Base-by-base conservation (phyloP, 2,888 invertebrate genomes). In the Acronicta alni region DNA sequence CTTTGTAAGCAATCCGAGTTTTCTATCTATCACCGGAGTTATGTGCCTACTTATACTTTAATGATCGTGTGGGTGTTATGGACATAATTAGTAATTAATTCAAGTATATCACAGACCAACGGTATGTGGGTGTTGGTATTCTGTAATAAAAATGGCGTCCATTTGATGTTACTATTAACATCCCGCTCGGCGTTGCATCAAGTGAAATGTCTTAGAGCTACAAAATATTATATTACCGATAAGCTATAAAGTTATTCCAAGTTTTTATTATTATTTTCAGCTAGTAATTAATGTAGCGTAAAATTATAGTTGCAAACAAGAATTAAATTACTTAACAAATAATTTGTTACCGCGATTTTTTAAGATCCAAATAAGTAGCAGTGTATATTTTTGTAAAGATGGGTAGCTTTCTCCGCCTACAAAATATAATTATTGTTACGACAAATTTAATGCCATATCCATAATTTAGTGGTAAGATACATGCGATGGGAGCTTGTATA, bases 121-220 rank as follows among this genome's bases (percentile, higher is more conserved):
- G 68, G 41, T 57, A 47, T 78, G 90, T 91, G 83, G 89, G 91
- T 77, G 88, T 84, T 63, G 81, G 78, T 81, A 84, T 88, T 89
- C 87, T 87, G 87, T 88, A 90, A 91, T 90, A 90, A 90, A 89
- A 89, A 85, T 85, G 89, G 88, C 84, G 88, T 81, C 86, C 82
- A 84, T 83, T 86, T 81, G 85, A 83, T 85, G 81, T 81, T 83
- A 84, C 82, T 84, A 82, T 86, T 83, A 86, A 85, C 83, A 80
- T 84, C 82, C 75, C 81, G 85, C 77, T 81, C 66, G 64, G 79
- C 77, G 80, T 84, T 85, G 88, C 86, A 86, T 86, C 85, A 81
- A 88, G 83, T 86, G 82, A 84, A 79, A 77, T 75, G 71, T 55
- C 74, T 52, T 16, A 66, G 77, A 86, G 72, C 59, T 81, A 81